Percentiles rank a stretch among this genome's conserved stretches.
These are phyloP conservation scores for Disparrhopalites patrizii DNA, from an alignment of 2,888 invertebrate genomes.

Conservation along the genomic window DNA sequence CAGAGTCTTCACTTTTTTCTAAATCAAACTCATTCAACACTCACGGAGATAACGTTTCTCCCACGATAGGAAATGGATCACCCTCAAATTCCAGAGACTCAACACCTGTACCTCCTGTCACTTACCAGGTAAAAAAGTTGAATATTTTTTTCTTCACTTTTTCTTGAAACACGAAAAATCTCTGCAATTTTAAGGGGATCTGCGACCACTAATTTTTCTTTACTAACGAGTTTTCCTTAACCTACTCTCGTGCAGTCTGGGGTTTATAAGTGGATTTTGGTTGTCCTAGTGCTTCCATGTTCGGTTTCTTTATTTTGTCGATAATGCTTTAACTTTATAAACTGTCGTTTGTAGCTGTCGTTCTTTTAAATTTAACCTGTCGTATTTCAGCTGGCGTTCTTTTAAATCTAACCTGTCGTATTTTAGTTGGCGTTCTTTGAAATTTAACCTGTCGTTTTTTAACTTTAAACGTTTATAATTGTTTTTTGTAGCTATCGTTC, in stretches of 20 bases:
- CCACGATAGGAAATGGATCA: slow-evolving; percentile 28
- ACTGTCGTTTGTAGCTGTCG: neutral
- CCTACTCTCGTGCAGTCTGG: too few species aligned
- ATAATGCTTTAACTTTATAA: too few species aligned
- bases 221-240: too few species aligned
- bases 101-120: slow-evolving; percentile 26
- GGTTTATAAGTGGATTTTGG: neutral
- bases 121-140: slow-evolving; percentile 27
- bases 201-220: too few species aligned
- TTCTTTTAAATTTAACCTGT: neutral
- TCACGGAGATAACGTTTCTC: slow-evolving; percentile 15
- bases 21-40: slow-evolving; percentile 18
- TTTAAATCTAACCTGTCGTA: neutral
- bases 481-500: neutral
- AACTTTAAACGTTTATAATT: too few species aligned
- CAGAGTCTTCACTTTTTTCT: slow-evolving; percentile 7
- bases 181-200: too few species aligned
- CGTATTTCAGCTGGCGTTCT: neutral
- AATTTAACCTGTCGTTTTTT: neutral
- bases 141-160: neutral
- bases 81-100: slow-evolving; percentile 28
- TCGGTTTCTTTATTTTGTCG: too few species aligned
- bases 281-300: neutral
- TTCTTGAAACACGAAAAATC: too few species aligned
- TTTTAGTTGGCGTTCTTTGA: neutral